Conservation (phyloP, 1,140 invertebrate genomes). For the Bombyx mori region DNA sequence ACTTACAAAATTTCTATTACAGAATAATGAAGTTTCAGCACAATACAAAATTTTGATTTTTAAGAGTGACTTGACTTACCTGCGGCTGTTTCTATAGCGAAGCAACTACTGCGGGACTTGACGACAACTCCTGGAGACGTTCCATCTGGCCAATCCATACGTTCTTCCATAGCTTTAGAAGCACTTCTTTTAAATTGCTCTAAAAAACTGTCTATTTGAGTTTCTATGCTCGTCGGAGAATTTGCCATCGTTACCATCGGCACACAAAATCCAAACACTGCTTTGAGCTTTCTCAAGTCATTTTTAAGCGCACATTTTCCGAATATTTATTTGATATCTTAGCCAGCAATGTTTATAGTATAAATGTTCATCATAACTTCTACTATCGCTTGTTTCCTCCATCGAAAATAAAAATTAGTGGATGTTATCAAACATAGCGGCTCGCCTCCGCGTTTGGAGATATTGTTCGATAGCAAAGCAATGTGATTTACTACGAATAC, state of each 20-base stretch:
- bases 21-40: too few species aligned
- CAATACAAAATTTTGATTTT: too few species aligned
- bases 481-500: conserved; percentile 61
- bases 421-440: conserved; percentile 34
- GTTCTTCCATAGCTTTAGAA: conserved; percentile 80
- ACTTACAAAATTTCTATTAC: too few species aligned
- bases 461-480: conserved; percentile 43
- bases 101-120: conserved; percentile 67
- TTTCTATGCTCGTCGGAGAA: conserved; percentile 81
- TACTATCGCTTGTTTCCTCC: conserved; percentile 25
- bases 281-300: conserved; percentile 35
- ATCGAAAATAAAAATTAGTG: conserved; percentile 35
- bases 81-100: conserved; percentile 57
- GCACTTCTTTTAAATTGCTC: conserved; percentile 84
- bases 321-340: conserved; percentile 1
- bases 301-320: conserved; percentile 19
- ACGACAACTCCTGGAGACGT: conserved; percentile 49
- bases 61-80: conserved; percentile 38
- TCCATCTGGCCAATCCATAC: conserved; percentile 63
- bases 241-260: conserved; percentile 73
- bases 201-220: conserved; percentile 85
- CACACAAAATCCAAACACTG: conserved; percentile 64
- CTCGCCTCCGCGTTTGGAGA: conserved; percentile 24
- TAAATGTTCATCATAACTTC: conserved; percentile 31
- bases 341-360: conserved; percentile 13